A percentile compares a stretch with the other conserved stretches of the same genome.
Conservation (phyloP, 2,888 invertebrate species). For the Drosophila sordidula region DNA sequence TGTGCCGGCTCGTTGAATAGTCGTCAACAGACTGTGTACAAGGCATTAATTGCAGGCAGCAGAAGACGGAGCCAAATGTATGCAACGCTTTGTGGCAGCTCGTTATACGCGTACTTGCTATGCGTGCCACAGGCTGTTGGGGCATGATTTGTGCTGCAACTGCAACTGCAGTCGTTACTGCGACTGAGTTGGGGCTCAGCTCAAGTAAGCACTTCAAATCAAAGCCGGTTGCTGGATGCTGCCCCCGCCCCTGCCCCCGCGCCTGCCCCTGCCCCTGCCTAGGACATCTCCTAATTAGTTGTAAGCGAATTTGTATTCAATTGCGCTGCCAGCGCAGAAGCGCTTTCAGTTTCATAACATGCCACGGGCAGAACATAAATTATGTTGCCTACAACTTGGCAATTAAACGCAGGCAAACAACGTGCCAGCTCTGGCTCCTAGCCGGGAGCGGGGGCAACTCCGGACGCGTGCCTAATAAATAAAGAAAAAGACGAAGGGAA, state of each 20-base stretch:
- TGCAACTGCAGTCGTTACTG: not conserved
- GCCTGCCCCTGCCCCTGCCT: constrained; percentile 4
- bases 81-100: constrained; percentile 62
- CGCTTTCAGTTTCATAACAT: constrained; percentile 51
- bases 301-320: constrained; percentile 77
- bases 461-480: constrained; percentile 26
- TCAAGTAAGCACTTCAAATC: constrained; percentile 13
- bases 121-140: constrained; percentile 26
- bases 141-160: constrained; percentile 10
- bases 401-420: constrained; percentile 57
- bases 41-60: constrained; percentile 42
- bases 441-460: not conserved
- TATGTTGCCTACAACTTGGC: constrained; percentile 77
- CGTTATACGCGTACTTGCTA: constrained; percentile 14
- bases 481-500: constrained; percentile 7
- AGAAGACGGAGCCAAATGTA: constrained; percentile 20
- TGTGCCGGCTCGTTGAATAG: constrained; percentile 15
- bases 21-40: constrained; percentile 16
- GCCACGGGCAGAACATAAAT: constrained; percentile 68
- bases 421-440: not conserved
- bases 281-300: constrained; percentile 68
- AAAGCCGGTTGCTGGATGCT: not conserved
- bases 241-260: not conserved
- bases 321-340: constrained; percentile 39
- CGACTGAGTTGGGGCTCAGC: constrained; percentile 8